Percentiles rank a stretch among this genome's conserved stretches.
Evolutionary conservation across 2,888 invertebrate species (phyloP).

Genomic region (Andrena hattorfiana): DNA sequence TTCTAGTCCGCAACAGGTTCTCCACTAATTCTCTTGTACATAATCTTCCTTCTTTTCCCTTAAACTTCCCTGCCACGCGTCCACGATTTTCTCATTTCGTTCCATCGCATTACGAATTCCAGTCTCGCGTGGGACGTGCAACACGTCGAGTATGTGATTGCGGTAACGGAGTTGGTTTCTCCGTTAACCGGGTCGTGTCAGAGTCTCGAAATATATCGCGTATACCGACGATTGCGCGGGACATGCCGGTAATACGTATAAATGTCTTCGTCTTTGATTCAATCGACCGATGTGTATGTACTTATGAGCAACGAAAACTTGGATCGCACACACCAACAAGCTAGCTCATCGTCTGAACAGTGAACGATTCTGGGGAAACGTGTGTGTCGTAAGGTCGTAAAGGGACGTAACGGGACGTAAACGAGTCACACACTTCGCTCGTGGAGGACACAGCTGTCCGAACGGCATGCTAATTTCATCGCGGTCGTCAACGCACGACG

Average conservation of each 20-base stretch:
- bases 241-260: too few relatives aligned
- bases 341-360: not conserved
- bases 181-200: slow-evolving; percentile 47
- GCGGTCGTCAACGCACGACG: slow-evolving; percentile 41
- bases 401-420: not conserved
- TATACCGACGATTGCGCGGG: not conserved
- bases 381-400: not conserved
- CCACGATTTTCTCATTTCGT: slow-evolving; percentile 30
- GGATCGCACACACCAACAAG: too few relatives aligned
- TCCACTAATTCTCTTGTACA: not conserved
- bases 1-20: not conserved
- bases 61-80: not conserved
- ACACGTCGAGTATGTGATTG: slow-evolving; percentile 31
- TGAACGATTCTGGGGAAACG: not conserved
- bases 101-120: slow-evolving; percentile 49
- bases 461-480: slow-evolving; percentile 22
- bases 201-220: not conserved
- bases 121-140: slow-evolving; percentile 32
- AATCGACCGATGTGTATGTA: too few relatives aligned
- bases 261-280: too few relatives aligned
- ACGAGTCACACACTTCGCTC: not conserved
- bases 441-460: not conserved
- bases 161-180: slow-evolving; percentile 51
- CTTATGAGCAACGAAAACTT: too few relatives aligned
- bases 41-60: not conserved